These are phyloP conservation scores for Rhabditophanes sp. DNA, from an alignment of 2,888 invertebrate genomes.

Conservation along the genomic window DNA sequence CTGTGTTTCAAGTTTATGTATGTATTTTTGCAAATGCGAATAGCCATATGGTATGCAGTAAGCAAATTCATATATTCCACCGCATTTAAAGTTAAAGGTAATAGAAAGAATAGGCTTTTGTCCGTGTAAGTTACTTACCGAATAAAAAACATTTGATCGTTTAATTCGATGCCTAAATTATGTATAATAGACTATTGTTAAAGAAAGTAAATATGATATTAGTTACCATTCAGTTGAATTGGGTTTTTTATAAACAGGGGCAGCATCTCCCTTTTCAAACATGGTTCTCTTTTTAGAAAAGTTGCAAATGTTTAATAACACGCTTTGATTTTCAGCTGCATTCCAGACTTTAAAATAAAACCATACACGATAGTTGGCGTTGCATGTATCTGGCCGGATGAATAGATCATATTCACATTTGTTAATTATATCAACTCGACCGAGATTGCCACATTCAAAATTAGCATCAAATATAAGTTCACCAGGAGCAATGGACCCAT, in stretches of 20 bases:
- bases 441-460: conserved; percentile 48
- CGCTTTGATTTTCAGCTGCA: conserved; percentile 53
- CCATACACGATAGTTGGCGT: conserved; percentile 80
- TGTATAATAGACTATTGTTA: conserved; percentile 1
- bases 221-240: neutral
- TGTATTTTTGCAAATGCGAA: conserved; percentile 67
- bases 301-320: conserved; percentile 90
- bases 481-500: too few relatives aligned
- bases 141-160: conserved; percentile 74
- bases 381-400: conserved; percentile 85
- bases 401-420: conserved; percentile 73
- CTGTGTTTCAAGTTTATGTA: conserved; percentile 58
- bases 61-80: conserved; percentile 79
- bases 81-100: conserved; percentile 79
- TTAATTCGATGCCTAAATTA: conserved; percentile 60
- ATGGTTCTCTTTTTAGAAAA: conserved; percentile 77
- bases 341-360: conserved; percentile 71
- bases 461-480: conserved; percentile 49
- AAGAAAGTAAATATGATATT: conserved; percentile 1
- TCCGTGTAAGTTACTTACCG: conserved; percentile 71
- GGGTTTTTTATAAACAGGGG: conserved; percentile 78
- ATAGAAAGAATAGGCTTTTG: conserved; percentile 79
- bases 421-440: conserved; percentile 22
- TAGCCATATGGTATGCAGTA: conserved; percentile 90
- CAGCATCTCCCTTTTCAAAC: conserved; percentile 67